phyloP scores from a whole-genome alignment of 2,797 vertebrate genomes.

The Coranthus polyacanthus region DNA sequence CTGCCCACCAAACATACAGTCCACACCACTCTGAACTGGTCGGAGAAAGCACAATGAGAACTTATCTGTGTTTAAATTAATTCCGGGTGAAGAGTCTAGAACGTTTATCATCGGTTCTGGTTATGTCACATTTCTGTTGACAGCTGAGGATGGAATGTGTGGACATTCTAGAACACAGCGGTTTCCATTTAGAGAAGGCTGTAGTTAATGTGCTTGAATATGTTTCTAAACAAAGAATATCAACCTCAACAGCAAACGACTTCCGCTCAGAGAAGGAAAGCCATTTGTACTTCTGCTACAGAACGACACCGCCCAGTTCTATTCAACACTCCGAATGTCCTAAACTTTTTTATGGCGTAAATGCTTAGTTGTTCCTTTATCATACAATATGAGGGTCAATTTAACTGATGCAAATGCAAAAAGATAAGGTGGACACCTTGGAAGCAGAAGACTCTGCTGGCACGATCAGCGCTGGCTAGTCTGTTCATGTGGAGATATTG shows the following conservation, averaged over 20 bases:
- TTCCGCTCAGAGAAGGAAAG: constrained; percentile 24
- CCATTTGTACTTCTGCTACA: constrained; percentile 8
- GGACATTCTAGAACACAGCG: constrained; percentile 61
- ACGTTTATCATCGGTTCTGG: constrained; percentile 20
- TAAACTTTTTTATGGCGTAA: neutral
- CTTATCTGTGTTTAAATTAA: constrained; percentile 1
- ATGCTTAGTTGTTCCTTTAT: constrained; percentile 24
- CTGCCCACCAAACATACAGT: constrained; percentile 15
- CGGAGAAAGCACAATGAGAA: constrained; percentile 42
- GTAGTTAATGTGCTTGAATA: constrained; percentile 8
- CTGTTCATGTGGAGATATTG: constrained; percentile 76
- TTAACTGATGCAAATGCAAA: constrained; percentile 8
- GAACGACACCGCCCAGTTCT: constrained; percentile 9
- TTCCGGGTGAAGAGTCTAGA: constrained; percentile 26
- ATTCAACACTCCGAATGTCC: constrained; percentile 11
- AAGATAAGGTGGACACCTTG: constrained; percentile 8
- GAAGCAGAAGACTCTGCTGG: neutral
- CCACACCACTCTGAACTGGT: constrained; percentile 35
- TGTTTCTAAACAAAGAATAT: constrained; percentile 13
- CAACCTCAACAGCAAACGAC: constrained; percentile 1
- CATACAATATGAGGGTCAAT: neutral
- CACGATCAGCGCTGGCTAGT: constrained; percentile 60
- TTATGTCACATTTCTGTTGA: constrained; percentile 54
- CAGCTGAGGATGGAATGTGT: constrained; percentile 86
- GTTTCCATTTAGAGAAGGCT: constrained; percentile 10